These are phyloP conservation scores for Eleutherodactylus coqui DNA, from an alignment of 2,797 vertebrate species.

Conservation along the genomic window DNA sequence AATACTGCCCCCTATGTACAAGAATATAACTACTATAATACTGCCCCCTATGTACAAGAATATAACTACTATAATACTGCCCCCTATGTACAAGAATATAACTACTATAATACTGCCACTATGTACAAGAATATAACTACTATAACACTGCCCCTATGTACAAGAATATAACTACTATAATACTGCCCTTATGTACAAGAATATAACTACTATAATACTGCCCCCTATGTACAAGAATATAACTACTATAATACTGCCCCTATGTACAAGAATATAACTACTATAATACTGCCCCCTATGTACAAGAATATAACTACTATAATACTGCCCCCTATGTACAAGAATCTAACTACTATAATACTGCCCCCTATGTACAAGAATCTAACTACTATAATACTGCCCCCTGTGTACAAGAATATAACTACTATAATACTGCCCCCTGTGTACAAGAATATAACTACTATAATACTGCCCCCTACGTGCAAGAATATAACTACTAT, in stretches of 20 bases:
- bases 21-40: slow-evolving; percentile 10
- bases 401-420: slow-evolving; percentile 1
- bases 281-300: slow-evolving; percentile 14
- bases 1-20: neutral
- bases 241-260: slow-evolving; percentile 15
- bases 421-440: slow-evolving; percentile 4
- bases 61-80: slow-evolving; percentile 5
- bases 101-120: slow-evolving; percentile 9
- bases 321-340: slow-evolving; percentile 14
- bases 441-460: slow-evolving; percentile 12
- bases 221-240: neutral
- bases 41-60: neutral
- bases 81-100: neutral
- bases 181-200: neutral
- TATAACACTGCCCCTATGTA: slow-evolving; percentile 10
- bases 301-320: slow-evolving; percentile 22
- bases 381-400: slow-evolving; percentile 9
- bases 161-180: slow-evolving; percentile 15
- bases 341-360: slow-evolving; percentile 6
- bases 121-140: slow-evolving; percentile 12
- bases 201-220: slow-evolving; percentile 21
- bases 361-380: neutral
- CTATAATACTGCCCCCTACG: slow-evolving; percentile 9
- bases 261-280: slow-evolving; percentile 8
- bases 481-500: slow-evolving; percentile 5